Evolutionary conservation across 2,888 invertebrate genomes (phyloP).

Genomic region (Tribolium freemani): DNA sequence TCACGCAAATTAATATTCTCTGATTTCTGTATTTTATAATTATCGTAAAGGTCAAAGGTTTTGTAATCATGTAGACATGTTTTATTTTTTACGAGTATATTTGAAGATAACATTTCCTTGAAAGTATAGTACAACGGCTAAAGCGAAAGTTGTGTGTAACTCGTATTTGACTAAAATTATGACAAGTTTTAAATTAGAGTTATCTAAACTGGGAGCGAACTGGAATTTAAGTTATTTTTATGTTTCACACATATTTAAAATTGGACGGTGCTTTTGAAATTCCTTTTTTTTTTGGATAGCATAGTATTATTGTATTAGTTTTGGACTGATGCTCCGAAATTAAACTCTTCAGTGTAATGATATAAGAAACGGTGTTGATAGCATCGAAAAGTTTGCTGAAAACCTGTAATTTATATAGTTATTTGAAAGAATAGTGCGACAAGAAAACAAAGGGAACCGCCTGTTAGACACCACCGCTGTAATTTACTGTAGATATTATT

Average conservation of each 20-base stretch:
- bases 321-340: constrained; percentile 9
- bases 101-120: background rate
- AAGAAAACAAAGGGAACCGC: constrained; percentile 51
- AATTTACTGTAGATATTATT: constrained; percentile 54
- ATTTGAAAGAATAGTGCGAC: constrained; percentile 45
- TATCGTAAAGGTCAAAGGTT: background rate
- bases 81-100: background rate
- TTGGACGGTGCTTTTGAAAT: no score
- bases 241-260: background rate
- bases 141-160: no score
- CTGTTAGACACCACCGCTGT: constrained; percentile 45
- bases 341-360: constrained; percentile 23
- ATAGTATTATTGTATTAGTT: background rate
- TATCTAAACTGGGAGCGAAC: no score
- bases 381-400: constrained; percentile 34
- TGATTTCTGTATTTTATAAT: background rate
- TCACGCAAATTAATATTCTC: background rate
- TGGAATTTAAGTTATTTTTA: background rate
- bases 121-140: no score
- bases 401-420: constrained; percentile 42
- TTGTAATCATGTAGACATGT: background rate
- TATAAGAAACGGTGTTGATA: constrained; percentile 33
- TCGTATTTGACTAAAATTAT: no score
- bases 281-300: background rate
- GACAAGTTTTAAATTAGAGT: no score